Base-by-base conservation (phyloP, 2,888 invertebrate genomes). In the Agonopterix arenella region DNA sequence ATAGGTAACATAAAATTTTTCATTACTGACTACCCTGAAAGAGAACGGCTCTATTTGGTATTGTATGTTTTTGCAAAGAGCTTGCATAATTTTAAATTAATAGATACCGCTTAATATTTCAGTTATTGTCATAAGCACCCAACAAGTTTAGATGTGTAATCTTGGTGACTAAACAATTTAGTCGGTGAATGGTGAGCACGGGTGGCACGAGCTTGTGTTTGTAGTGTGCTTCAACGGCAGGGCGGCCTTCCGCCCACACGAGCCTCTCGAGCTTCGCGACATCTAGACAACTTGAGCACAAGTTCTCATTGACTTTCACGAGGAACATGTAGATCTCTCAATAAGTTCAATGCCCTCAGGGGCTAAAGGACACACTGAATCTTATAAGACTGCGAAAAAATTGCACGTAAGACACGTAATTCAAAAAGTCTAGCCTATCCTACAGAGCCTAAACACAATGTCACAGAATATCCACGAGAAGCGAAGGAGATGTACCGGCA, bases 181-280 rank as follows among this genome's bases (percentile, higher is more conserved):
- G 5, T 40, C 45, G 47, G 45, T 52, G 44, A 44, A 52, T 47
- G 36, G 28, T 41, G 41, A 4, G n/a, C 4, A 40, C 45, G 42
- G 40, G 28, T 41, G 50, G 50, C 52, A 53, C 50, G 52, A 48
- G 52, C 48, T 52, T 4, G 46, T 52, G 47, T 52, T 47, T 52
- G 53, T 57, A 52, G 13, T 54, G 50, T 44, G 47, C 46, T 52
- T 46, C 44, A 50, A 37, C 18, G 10, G 53, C 53, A 47, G 55
- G 58, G 56, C 60, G 52, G 57, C 59, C 57, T 56, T 57, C 59
- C 48, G 57, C 58, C 51, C 57, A 50, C 28, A 36, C 48, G 41
- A 43, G 11, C n/a, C 43, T 47, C 43, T 7, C 36, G 36, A 11
- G 18, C 36, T 43, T 36, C 36, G 37, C 46, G 46, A 47, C 46